Base-by-base conservation (phyloP, 2,113 vertebrate species). In the Chloropsis hardwickii region DNA sequence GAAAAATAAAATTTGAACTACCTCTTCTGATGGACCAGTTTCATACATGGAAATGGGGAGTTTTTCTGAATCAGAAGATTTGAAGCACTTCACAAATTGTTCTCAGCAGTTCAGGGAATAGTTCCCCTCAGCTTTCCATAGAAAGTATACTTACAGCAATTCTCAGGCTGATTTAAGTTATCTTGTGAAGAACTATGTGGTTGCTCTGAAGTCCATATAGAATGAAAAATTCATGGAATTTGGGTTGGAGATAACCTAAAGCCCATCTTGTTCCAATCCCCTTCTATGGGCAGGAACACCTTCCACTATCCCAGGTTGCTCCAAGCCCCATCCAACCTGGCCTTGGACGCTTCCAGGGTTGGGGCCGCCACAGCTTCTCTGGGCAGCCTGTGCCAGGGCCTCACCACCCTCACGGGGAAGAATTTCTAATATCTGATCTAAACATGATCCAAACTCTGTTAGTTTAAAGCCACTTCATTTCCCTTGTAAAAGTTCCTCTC, bases 121-220 rank as follows among this genome's bases (percentile, higher is more conserved):
- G 4, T 6, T 74, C 2, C 8, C 3, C 1, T 6, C 12, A 48
- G 3, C 4, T 48, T 82, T 78, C 14, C 20, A 47, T 0, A 0
- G 62, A 45, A 83, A 81, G 76, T 76, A 16, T 18, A 62, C n/a
- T 28, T 64, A 65, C 17, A 29, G 9, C 24, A 51, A 45, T 64
- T 82, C 10, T 56, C 13, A 40, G 7, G 10, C 33, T 3, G 1
- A 11, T 60, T 65, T 71, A 70, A 2, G 8, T 44, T 71, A 28
- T 67, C 27, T 93, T 48, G 28, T 48, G 44, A 90, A 86, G 39
- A 18, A 16, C 13, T 51, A 4, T 1, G 0, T 58, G 25, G 6
- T 27, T 81, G 17, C 25, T 83, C n/a, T 77, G 28, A 83, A 66
- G 22, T 35, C 33, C 5, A 22, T 37, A 22, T 3, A 31, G 14